Conservation (phyloP, 2,888 invertebrate species). For the Salticus scenicus region DNA sequence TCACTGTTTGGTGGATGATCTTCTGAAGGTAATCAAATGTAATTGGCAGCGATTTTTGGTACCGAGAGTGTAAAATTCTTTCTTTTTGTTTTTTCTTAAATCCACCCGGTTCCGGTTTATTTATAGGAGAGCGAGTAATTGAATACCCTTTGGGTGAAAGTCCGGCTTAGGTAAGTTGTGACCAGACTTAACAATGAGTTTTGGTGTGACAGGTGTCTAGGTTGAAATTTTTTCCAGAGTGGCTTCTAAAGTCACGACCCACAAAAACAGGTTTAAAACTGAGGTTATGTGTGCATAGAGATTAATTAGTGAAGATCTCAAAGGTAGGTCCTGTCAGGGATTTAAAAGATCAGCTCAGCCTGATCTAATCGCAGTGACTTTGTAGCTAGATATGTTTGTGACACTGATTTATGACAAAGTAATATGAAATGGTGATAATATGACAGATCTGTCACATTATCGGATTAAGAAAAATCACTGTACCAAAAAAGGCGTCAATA, state of each 20-base stretch:
- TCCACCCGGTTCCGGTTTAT: conserved; percentile 34
- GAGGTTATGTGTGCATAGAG: not conserved
- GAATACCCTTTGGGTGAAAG: conserved; percentile 53
- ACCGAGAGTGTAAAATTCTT: conserved; percentile 17
- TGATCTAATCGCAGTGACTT: not conserved
- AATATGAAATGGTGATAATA: no score
- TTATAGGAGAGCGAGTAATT: conserved; percentile 62
- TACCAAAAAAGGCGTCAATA: no score
- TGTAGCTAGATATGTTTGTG: not conserved
- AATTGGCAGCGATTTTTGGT: conserved; percentile 64
- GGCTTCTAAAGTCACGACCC: not conserved
- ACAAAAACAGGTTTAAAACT: not conserved
- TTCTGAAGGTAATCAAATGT: conserved; percentile 32
- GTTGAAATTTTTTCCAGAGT: not conserved
- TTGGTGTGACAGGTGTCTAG: conserved; percentile 42
- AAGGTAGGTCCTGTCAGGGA: not conserved
- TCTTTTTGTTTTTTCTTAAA: conserved; percentile 11
- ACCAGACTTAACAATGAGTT: conserved; percentile 39
- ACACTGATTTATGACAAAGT: not conserved
- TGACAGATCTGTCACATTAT: no score
- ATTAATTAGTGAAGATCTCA: conserved; percentile 1
- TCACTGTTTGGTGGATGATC: not conserved
- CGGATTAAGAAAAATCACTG: no score
- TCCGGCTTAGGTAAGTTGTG: conserved; percentile 19
- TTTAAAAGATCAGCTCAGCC: not conserved